Percentiles rank a stretch among this genome's conserved stretches.
Conservation (phyloP, 2,113 vertebrate species). For the Columbina picui region DNA sequence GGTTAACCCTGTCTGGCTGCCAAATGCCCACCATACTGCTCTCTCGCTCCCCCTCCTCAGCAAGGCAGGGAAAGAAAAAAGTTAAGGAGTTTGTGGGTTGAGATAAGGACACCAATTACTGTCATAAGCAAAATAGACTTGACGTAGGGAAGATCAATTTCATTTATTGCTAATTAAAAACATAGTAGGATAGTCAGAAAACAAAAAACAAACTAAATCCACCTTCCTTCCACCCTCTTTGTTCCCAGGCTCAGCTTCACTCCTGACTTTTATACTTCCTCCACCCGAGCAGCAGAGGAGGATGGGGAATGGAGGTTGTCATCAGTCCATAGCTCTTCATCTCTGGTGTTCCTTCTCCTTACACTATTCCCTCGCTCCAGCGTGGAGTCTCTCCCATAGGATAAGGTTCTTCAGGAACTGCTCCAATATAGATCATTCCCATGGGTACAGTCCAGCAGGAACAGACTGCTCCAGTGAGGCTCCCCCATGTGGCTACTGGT, state of each 20-base stretch:
- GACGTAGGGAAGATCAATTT: neutral
- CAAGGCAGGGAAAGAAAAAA: neutral
- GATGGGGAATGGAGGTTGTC: neutral
- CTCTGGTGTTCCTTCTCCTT: neutral
- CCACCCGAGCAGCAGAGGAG: neutral
- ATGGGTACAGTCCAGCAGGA: neutral
- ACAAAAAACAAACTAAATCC: neutral
- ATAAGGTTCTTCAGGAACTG: neutral
- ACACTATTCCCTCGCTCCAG: no score
- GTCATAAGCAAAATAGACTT: neutral
- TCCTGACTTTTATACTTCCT: neutral
- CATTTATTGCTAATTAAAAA: neutral
- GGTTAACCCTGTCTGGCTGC: neutral
- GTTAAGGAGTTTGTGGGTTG: fast-evolving
- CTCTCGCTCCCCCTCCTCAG: neutral
- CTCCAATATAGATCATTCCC: neutral
- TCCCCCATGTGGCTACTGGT: fast-evolving
- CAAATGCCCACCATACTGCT: neutral
- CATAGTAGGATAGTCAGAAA: neutral
- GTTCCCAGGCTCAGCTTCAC: neutral
- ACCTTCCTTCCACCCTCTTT: fast-evolving
- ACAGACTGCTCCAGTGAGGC: neutral
- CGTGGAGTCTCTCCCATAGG: no score
- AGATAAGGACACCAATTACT: neutral
- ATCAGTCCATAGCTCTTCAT: neutral